A percentile compares a stretch with the other conserved stretches of the same genome.
Conservation (phyloP, 37 sponge, comb jelly and placozoan species). For the Dysidea cf. avara region DNA sequence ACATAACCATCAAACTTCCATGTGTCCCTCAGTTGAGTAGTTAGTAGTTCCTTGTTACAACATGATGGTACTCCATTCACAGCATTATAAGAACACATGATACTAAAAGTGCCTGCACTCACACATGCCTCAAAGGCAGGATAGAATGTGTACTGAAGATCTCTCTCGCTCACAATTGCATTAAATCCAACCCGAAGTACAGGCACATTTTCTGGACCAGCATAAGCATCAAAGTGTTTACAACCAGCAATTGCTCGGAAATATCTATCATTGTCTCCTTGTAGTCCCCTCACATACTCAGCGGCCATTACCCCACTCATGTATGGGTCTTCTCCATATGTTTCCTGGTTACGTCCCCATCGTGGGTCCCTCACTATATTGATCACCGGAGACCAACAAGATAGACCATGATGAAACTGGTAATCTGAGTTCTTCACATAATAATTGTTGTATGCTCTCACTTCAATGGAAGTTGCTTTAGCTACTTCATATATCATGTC, state of each 20-base stretch:
- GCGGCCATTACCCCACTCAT: constrained; percentile 33
- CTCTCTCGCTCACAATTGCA: constrained; percentile 44
- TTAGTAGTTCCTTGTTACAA: constrained; percentile 58
- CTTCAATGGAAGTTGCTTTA: constrained; percentile 55
- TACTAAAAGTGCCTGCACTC: constrained; percentile 45
- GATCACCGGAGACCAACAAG: constrained; percentile 63
- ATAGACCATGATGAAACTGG: constrained; percentile 57
- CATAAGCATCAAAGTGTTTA: constrained; percentile 67
- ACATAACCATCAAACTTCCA: constrained; percentile 67
- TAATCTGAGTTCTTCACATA: constrained; percentile 33
- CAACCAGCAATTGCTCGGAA: constrained; percentile 64
- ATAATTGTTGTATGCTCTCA: constrained; percentile 69
- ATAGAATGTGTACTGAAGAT: constrained; percentile 61
- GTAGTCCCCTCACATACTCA: constrained; percentile 63
- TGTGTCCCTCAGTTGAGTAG: constrained; percentile 40
- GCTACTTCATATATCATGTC: constrained; percentile 45
- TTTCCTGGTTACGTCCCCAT: constrained; percentile 74
- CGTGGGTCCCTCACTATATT: constrained; percentile 64
- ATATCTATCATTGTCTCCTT: constrained; percentile 59
- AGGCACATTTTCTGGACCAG: constrained; percentile 67
- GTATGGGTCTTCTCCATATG: constrained; percentile 66
- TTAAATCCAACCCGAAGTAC: constrained; percentile 41
- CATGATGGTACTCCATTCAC: constrained; percentile 62
- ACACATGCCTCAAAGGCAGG: constrained; percentile 58
- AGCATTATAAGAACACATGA: constrained; percentile 67